These are phyloP conservation scores for Morone saxatilis DNA, from an alignment of 2,113 vertebrate species.

Conservation along the genomic window DNA sequence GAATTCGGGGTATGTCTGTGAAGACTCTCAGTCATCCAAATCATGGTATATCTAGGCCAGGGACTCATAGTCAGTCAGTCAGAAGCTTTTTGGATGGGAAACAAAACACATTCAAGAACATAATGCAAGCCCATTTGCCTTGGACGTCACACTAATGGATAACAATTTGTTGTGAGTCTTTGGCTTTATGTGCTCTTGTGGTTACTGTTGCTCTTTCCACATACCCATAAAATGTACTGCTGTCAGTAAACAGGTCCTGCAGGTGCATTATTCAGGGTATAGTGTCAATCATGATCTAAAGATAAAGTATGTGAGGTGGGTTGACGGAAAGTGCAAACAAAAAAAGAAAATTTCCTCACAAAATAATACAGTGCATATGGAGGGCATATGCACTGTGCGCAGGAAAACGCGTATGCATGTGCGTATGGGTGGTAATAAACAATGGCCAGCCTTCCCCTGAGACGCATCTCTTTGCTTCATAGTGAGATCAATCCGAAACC, in stretches of 20 bases:
- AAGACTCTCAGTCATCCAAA: background rate
- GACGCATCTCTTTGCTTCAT: conserved; percentile 43
- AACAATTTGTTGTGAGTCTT: background rate
- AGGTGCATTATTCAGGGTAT: background rate
- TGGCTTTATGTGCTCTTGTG: background rate
- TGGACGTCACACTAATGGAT: no score
- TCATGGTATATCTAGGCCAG: background rate
- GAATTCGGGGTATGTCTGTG: background rate
- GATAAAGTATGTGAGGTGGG: background rate
- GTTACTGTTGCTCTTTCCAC: background rate
- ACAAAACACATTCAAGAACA: background rate
- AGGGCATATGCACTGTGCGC: background rate
- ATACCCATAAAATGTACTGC: background rate
- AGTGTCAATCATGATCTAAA: background rate
- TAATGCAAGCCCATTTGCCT: background rate
- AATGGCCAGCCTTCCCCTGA: conserved; percentile 29
- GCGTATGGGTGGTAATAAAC: conserved; percentile 45
- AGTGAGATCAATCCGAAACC: conserved; percentile 47
- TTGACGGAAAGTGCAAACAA: background rate
- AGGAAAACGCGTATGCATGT: background rate
- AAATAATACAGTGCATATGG: background rate
- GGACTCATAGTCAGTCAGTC: background rate
- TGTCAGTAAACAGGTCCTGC: background rate
- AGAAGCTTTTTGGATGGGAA: background rate
- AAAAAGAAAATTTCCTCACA: background rate